Evolutionary conservation across 2,113 vertebrate genomes (phyloP), one percentile per base, ranked within the genome.

Genomic region (Pontoporia blainvillei): DNA sequence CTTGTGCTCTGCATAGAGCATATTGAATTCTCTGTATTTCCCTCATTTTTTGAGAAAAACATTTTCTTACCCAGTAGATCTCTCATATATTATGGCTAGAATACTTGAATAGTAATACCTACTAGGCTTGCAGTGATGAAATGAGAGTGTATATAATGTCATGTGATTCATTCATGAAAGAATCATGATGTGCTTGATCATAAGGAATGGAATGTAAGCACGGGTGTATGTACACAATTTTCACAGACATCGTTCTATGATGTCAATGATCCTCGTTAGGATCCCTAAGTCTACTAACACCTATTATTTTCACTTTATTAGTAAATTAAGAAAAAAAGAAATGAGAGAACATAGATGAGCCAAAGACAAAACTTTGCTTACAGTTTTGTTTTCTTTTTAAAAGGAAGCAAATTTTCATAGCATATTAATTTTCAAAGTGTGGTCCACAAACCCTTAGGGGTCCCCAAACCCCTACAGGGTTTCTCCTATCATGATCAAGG

Each of bases 281-380:
- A 61, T 89, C n/a, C 21, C 21, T 20, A 39, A 62, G n/a, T 7
- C 23, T 27, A 31, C 15, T 29, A 17, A 41, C 8, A 31, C 4
- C 10, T 46, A 31, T 36, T 69, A 20, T 72, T 86, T 87, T 93
- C 11, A 73, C 41, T 91, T 88, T 61, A 62, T 44, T 94, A 86
- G 34, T 73, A 75, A 89, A 87, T 31, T 12, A 21, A 86, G 71
- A 86, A 8, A 52, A 52, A 52, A 52, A 52, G 15, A 73, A 69
- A 2, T 81, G 3, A n/a, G 36, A 66, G 75, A 66, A 57, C 2
- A 18, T 25, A 49, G 25, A 39, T 36, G 5, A 90, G 27, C n/a
- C 39, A 86, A 96, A 88, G 31, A 52, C 36, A 73, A 85, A 84
- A 57, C 27, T 75, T 91, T 57, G 15, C 49, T 5, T 25, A 12